Base-by-base conservation (phyloP, 2,888 invertebrate species). In the Acleris laterana region DNA sequence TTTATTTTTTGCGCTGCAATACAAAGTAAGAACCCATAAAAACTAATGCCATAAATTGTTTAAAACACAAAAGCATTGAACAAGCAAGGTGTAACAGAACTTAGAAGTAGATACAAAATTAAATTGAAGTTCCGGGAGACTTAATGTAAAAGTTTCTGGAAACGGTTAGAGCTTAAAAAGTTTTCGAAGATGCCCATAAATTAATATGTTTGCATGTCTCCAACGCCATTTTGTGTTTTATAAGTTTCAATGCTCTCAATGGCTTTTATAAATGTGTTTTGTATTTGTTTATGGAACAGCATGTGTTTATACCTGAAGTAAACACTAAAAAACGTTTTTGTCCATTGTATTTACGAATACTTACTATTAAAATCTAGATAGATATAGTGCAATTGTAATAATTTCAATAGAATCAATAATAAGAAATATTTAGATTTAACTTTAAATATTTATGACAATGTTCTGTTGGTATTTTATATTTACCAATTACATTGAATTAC, bases 101-200 rank as follows among this genome's bases (percentile, higher is more conserved):
- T 84, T 85, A 84, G 83, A 84, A 83, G 85, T 84, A 66, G 62
- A 66, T 59, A 49, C 32, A 51, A 32, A 61, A 66, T 52, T 78
- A 88, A 90, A 89, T 87, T 87, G 84, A 44, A 82, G 83, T 76
- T 79, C 71, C 80, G 81, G 78, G 76, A 48, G 80, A 82, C 79
- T 83, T 90, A 90, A 92, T 91, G 93, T 80, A 89, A 87, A 92
- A 92, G 92, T 92, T 91, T 74, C 73, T 72, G 80, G 78, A 81
- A 78, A 79, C 80, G 74, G 80, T 76, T 79, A 81, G 79, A 85
- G 85, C 85, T 88, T 88, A 78, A 80, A 81, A 87, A 89, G 87
- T 90, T 92, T 87, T 84, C 70, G 70, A 68, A 85, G 83, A 83
- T 83, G 83, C 82, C 88, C 85, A 85, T 87, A 87, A 92, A 89